phyloP scores from a whole-genome alignment of 2,888 invertebrate species.

The Unio pictorum region DNA sequence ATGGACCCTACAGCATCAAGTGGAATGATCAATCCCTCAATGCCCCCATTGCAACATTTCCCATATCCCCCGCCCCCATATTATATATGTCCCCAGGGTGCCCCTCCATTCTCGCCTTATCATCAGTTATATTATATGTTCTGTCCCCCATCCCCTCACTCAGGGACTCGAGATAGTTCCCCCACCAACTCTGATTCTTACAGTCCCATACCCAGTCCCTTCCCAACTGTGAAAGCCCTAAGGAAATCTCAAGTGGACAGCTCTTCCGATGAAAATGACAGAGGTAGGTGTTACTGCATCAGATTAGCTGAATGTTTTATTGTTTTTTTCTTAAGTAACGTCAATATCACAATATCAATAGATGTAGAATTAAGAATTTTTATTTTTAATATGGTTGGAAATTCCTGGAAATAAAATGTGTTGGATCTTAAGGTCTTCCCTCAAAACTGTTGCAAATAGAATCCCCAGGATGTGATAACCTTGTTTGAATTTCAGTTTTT shows the following conservation, averaged over 20 bases:
- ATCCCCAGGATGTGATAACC: too few species aligned
- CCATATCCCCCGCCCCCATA: conserved; percentile 13
- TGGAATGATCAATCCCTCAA: too few species aligned
- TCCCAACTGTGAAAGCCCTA: conserved; percentile 15
- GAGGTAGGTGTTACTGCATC: conserved; percentile 25
- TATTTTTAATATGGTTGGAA: too few species aligned
- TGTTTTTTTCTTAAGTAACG: too few species aligned
- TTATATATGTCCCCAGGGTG: conserved; percentile 8
- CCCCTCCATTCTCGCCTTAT: conserved; percentile 12
- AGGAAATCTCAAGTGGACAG: conserved; percentile 28
- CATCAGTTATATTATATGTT: conserved; percentile 5
- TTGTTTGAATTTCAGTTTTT: too few species aligned
- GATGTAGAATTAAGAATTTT: too few species aligned
- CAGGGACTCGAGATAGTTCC: conserved; percentile 31
- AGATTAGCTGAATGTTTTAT: neutral
- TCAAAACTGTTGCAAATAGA: too few species aligned
- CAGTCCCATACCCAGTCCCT: conserved; percentile 53
- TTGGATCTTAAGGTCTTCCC: too few species aligned
- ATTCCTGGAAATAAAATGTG: too few species aligned
- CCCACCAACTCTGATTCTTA: conserved; percentile 49
- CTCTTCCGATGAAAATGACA: conserved; percentile 52
- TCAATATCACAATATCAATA: too few species aligned
- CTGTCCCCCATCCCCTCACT: conserved; percentile 4
- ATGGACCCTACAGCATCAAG: conserved; percentile 11
- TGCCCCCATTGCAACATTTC: too few species aligned